phyloP scores from a whole-genome alignment of 2,888 invertebrate genomes.

The Uloborus plumipes region DNA sequence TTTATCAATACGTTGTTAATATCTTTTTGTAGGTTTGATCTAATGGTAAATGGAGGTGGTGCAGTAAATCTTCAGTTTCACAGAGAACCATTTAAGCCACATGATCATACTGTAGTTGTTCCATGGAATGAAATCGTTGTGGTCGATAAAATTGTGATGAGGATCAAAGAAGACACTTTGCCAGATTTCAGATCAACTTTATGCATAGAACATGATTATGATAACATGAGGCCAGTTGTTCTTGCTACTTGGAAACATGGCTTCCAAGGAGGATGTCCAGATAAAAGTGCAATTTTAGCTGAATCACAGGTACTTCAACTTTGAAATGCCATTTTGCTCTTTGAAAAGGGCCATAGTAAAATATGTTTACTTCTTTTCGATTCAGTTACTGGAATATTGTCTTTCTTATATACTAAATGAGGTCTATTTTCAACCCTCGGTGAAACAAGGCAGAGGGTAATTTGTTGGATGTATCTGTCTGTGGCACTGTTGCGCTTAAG shows the following conservation, averaged over 20 bases:
- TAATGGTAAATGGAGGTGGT: slow-evolving; percentile 98
- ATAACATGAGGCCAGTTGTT: slow-evolving; percentile 85
- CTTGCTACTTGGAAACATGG: slow-evolving; percentile 92
- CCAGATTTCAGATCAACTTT: slow-evolving; percentile 71
- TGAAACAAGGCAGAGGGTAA: too few species aligned
- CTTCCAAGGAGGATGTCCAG: slow-evolving; percentile 86
- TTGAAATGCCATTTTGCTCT: background rate
- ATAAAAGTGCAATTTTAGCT: slow-evolving; percentile 86
- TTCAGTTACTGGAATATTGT: too few species aligned
- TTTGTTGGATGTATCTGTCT: too few species aligned
- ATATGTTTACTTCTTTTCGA: background rate
- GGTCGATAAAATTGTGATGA: slow-evolving; percentile 72
- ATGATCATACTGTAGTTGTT: slow-evolving; percentile 90
- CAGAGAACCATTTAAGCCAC: slow-evolving; percentile 90
- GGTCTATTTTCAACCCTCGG: too few species aligned
- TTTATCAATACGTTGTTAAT: too few species aligned
- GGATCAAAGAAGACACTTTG: slow-evolving; percentile 64
- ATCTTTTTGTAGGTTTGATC: slow-evolving; percentile 86
- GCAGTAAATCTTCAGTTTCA: slow-evolving; percentile 97
- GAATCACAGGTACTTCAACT: slow-evolving; percentile 83
- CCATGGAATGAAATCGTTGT: slow-evolving; percentile 99
- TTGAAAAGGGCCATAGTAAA: background rate
- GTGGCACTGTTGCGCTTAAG: too few species aligned
- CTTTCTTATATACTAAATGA: too few species aligned
- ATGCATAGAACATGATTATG: slow-evolving; percentile 89